phyloP scores from a whole-genome alignment of 2,797 vertebrate genomes.

The Acrossocheilus wenchowensis region DNA sequence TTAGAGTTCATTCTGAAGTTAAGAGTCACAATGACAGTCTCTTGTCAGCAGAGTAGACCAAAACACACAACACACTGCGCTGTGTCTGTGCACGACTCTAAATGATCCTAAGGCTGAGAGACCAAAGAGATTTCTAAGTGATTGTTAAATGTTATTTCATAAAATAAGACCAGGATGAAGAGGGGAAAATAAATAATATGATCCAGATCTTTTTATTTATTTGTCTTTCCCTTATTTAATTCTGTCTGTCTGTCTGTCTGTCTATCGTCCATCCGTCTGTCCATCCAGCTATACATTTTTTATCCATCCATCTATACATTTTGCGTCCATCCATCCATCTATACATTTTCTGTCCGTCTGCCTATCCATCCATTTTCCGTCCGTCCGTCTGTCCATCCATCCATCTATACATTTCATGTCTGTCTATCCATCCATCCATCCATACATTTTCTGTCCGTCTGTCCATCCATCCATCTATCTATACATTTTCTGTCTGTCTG shows the following conservation, averaged over 20 bases:
- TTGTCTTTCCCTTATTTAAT: background rate
- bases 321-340: background rate
- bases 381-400: background rate
- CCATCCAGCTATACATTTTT: background rate
- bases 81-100: conserved; percentile 6
- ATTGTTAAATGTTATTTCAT: conserved; percentile 28
- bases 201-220: background rate
- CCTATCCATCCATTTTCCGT: background rate
- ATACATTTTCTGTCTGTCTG: background rate
- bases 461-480: background rate
- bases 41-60: conserved; percentile 26
- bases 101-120: conserved; percentile 4
- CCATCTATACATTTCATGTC: background rate
- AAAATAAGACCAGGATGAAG: background rate
- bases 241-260: background rate
- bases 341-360: background rate
- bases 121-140: conserved; percentile 23
- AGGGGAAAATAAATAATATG: background rate
- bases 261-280: background rate
- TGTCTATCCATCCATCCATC: background rate
- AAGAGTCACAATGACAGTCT: conserved; percentile 39
- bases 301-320: background rate
- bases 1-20: conserved; percentile 31
- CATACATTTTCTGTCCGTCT: background rate
- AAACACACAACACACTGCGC: conserved; percentile 22